Evolutionary conservation across 2,113 vertebrate species (phyloP).

Genomic region (Leucopsar rothschildi): DNA sequence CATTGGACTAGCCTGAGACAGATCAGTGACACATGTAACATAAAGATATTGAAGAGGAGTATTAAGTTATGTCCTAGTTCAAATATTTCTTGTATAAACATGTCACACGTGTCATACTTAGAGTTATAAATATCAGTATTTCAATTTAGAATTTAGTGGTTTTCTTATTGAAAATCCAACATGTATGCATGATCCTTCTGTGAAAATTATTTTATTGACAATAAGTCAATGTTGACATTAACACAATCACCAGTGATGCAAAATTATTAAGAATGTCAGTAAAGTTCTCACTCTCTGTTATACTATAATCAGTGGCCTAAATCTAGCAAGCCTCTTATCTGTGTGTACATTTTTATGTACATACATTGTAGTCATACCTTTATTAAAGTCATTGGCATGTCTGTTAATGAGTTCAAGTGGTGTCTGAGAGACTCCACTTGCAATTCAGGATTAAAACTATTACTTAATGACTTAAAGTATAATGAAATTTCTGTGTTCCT

Average conservation of each 20-base stretch:
- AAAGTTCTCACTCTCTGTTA: not conserved
- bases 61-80: not conserved
- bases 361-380: not conserved
- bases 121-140: not conserved
- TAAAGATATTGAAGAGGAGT: not conserved
- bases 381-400: not conserved
- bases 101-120: not conserved
- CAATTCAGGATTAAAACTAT: not conserved
- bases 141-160: not conserved
- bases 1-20: not conserved
- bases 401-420: not conserved
- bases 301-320: not conserved
- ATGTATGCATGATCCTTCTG: not conserved
- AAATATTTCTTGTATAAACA: not conserved
- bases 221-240: not conserved
- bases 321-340: not conserved
- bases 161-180: not conserved
- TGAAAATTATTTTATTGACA: not conserved
- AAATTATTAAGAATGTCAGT: not conserved
- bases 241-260: not conserved
- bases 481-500: not conserved
- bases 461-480: not conserved
- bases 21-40: not conserved
- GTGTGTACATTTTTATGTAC: not conserved
- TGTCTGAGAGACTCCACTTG: not conserved